Percentiles rank a stretch among this genome's conserved stretches.
Evolutionary conservation across 2,113 vertebrate species (phyloP).

Genomic region (Nannobrachium achirus): DNA sequence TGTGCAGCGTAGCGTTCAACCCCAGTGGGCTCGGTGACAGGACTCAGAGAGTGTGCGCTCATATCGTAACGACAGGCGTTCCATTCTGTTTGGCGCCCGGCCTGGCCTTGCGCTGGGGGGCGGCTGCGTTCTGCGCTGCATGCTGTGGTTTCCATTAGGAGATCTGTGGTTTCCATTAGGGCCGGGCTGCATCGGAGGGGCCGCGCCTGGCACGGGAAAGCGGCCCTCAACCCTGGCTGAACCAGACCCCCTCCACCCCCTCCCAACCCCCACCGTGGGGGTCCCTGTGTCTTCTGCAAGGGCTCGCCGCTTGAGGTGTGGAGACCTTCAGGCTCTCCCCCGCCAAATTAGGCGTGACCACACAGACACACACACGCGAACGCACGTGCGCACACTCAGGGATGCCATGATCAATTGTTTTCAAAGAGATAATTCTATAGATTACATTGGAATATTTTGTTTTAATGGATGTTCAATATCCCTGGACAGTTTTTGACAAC

Average conservation of each 20-base stretch:
- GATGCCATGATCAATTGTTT: no score
- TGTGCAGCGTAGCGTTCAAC: neutral
- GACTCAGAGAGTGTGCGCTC: slow-evolving; percentile 49
- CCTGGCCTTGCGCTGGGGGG: neutral
- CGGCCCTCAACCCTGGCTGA: slow-evolving; percentile 65
- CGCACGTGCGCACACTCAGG: no score
- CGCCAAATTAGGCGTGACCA: slow-evolving; percentile 16
- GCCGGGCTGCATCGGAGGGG: slow-evolving; percentile 42
- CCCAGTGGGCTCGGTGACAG: slow-evolving; percentile 55
- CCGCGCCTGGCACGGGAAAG: slow-evolving; percentile 50
- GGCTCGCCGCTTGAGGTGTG: slow-evolving; percentile 17
- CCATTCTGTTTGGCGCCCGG: slow-evolving; percentile 56
- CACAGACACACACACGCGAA: neutral
- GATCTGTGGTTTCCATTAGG: slow-evolving; percentile 75
- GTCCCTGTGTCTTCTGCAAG: neutral
- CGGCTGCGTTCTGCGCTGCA: no score
- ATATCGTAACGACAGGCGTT: slow-evolving; percentile 69
- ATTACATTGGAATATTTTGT: no score
- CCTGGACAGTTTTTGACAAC: no score
- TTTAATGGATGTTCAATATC: no score
- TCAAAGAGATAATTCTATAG: no score
- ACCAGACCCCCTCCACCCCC: slow-evolving; percentile 36
- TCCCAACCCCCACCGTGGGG: neutral
- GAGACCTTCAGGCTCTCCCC: slow-evolving; percentile 28
- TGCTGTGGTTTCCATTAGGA: slow-evolving; percentile 47